Base-by-base conservation (phyloP, 1,140 invertebrate genomes). In the Aporrectodea caliginosa region DNA sequence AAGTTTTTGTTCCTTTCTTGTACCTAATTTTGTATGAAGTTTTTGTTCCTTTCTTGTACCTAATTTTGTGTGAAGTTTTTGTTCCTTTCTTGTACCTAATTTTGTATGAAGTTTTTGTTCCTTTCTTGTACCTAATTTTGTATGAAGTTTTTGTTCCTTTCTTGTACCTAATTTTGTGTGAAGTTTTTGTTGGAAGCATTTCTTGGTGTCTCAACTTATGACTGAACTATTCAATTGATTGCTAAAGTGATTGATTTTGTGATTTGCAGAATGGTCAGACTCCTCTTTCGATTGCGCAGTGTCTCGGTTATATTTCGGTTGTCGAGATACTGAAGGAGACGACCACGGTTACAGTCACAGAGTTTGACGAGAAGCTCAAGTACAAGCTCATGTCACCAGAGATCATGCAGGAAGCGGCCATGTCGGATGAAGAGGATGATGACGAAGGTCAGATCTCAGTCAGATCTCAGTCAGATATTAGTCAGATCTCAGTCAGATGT, bases 361-460 rank as follows among this genome's bases (percentile, higher is more conserved):
- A 92, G 12, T 90, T 90, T 0, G 92, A 91, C 78, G 95, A 96
- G 83, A 97, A 99, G 85, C 91, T 27, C 35, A 98, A 98, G 87
- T 99, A 99, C 90, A 95, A 94, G 88, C 96, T 99, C 0, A 94
- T 98, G 72, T 95, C 96, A 0, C 98, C 98, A 0, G 98, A 99
- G 90, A 95, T 94, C 73, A 97, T 99, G 94, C 95, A 98, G 84
- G 98, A 99, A 88, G 96, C 95, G 0, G 95, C 99, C 85, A 97
- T 99, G 92, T 98, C 96, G 0, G 98, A 99, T 89, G 98, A 96
- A 0, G 98, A 99, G 88, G 98, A 99, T 88, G 98, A 99, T 92
- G 97, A 95, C 90, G 43, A 76, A 68, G 75, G 75, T 76, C 27
- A n/a, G n/a, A 16, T 12, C 12, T 73, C 12, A 16, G 12, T 30